A percentile compares a stretch with the other conserved stretches of the same genome.
Evolutionary conservation across 2,113 vertebrate species (phyloP).

Genomic region (Varanus komodoensis): DNA sequence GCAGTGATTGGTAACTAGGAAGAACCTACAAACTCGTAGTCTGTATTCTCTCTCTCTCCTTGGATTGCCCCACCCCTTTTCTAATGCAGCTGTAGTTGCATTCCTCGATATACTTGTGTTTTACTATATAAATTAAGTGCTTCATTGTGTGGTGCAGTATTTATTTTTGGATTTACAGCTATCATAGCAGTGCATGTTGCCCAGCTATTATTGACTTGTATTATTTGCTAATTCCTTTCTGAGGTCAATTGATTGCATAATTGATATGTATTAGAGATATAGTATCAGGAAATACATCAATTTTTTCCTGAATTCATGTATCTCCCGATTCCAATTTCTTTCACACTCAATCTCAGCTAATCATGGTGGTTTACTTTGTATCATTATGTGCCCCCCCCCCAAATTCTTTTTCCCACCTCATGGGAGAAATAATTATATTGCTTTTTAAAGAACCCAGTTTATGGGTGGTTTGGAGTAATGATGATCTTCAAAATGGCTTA

Average conservation of each 20-base stretch:
- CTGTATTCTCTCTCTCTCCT: no score
- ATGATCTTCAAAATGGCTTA: conserved; percentile 15
- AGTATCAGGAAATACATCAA: not conserved
- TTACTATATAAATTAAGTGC: not conserved
- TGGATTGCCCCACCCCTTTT: no score
- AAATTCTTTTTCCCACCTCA: no score
- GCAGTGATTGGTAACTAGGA: not conserved
- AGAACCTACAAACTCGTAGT: not conserved
- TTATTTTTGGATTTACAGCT: not conserved
- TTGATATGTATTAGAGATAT: not conserved
- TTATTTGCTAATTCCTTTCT: not conserved
- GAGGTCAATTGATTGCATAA: not conserved
- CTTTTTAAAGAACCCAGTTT: not conserved
- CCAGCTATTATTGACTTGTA: not conserved
- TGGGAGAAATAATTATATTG: not conserved
- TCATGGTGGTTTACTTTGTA: not conserved
- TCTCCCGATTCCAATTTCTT: not conserved
- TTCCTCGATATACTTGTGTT: not conserved
- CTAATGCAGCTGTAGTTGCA: not conserved
- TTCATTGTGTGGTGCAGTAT: not conserved
- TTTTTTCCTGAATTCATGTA: not conserved
- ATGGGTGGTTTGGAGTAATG: conserved; percentile 6
- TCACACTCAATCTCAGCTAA: not conserved
- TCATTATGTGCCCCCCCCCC: not conserved
- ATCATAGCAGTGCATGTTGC: not conserved